These are phyloP conservation scores for Nephrotoma flavescens DNA, from an alignment of 2,888 invertebrate species.

Conservation along the genomic window DNA sequence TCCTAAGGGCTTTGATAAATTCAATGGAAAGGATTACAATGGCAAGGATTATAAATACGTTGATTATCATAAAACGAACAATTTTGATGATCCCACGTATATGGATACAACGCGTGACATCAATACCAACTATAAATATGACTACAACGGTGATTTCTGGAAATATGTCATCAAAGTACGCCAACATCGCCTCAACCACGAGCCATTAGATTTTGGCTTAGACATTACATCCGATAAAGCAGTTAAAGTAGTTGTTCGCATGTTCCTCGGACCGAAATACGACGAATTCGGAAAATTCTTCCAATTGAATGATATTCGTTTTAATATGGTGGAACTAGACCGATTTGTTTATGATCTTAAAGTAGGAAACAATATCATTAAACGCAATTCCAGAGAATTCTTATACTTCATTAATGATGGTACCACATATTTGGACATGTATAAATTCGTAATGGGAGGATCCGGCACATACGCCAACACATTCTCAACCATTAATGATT, in stretches of 20 bases:
- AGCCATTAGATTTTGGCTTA: constrained; percentile 46
- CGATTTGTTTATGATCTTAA: constrained; percentile 43
- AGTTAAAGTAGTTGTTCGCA: constrained; percentile 41
- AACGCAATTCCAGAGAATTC: constrained; percentile 22
- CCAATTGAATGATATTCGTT: constrained; percentile 40
- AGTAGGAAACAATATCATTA: constrained; percentile 32
- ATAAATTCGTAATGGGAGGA: constrained; percentile 31
- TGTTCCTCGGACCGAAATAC: constrained; percentile 57
- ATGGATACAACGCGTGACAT: background rate
- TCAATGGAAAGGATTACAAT: background rate
- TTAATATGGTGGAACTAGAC: constrained; percentile 50
- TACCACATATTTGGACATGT: constrained; percentile 29
- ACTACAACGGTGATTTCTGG: background rate
- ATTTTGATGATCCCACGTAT: constrained; percentile 20
- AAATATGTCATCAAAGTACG: constrained; percentile 36
- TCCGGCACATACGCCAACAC: background rate
- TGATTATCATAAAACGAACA: constrained; percentile 16
- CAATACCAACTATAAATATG: background rate
- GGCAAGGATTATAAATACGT: background rate
- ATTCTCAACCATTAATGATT: constrained; percentile 19
- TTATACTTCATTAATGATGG: constrained; percentile 41
- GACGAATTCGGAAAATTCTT: constrained; percentile 35
- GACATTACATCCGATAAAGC: constrained; percentile 42
- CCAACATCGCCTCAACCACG: constrained; percentile 56
- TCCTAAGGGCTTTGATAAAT: background rate